Conservation (phyloP, 2,797 vertebrate species). For the Eutrigla gurnardus region DNA sequence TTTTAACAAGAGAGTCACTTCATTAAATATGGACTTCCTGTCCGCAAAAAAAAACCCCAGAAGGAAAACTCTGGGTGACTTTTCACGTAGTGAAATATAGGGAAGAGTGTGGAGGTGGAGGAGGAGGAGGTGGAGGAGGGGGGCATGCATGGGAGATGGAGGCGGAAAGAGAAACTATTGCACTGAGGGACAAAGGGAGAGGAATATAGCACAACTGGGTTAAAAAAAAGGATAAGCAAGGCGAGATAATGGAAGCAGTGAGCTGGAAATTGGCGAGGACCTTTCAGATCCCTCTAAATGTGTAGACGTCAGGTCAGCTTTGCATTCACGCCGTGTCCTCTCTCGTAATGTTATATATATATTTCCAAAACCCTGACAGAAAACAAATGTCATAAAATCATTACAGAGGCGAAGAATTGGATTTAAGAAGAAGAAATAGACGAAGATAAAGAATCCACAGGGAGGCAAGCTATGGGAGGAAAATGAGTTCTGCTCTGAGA, state of each 20-base stretch:
- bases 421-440: conserved; percentile 27
- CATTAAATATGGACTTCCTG: conserved; percentile 88
- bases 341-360: conserved; percentile 26
- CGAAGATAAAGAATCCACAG: conserved; percentile 22
- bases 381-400: conserved; percentile 59
- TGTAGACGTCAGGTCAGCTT: conserved; percentile 54
- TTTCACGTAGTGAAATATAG: conserved; percentile 65
- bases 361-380: conserved; percentile 36
- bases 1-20: conserved; percentile 87
- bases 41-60: conserved; percentile 71
- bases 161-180: conserved; percentile 49
- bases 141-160: conserved; percentile 35
- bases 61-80: conserved; percentile 78
- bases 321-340: conserved; percentile 26
- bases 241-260: conserved; percentile 63
- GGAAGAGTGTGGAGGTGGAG: conserved; percentile 20
- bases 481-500: conserved; percentile 23
- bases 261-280: conserved; percentile 60
- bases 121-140: background rate
- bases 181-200: conserved; percentile 62
- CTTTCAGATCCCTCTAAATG: conserved; percentile 54
- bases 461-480: conserved; percentile 17
- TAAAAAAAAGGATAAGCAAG: conserved; percentile 48
- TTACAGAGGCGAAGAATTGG: conserved; percentile 20
- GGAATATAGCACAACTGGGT: conserved; percentile 50